Base-by-base conservation (phyloP, 2,797 vertebrate genomes). In the Austrolebias charrua region DNA sequence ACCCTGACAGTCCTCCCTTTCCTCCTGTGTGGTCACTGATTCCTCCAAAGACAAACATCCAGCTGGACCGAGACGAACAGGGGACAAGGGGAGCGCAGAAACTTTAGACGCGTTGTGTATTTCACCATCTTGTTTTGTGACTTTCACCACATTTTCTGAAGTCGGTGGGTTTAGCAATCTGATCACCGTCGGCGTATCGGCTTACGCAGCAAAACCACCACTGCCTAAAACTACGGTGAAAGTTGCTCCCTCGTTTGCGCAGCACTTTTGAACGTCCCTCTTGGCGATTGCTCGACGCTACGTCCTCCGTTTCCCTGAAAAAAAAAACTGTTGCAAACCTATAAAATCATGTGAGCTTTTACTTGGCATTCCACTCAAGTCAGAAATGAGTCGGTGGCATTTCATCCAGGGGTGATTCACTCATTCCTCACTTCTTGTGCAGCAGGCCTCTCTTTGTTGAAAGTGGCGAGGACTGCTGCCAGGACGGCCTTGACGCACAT, bases 331-430 rank as follows among this genome's bases (percentile, higher is more conserved):
- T 49, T 19, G 69, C 56, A 68, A 47, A 56, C 45, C 15, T 48
- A 51, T 73, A 78, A 78, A 69, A 44, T 78, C 4, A 47, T 63
- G 56, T 66, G 64, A 72, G 63, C 61, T 52, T 57, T 4, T 55
- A 1, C 60, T 86, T 73, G 70, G 69, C 73, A 75, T 86, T 86
- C 68, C 68, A 64, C 65, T 78, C 31, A n/a, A 86, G 82, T 79
- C 72, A 78, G 48, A 71, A 75, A 55, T 89, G 79, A 89, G 69
- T 89, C 86, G 85, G 61, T 69, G 63, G 70, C 69, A 66, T 86
- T 88, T 79, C 71, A 80, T 78, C 76, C 69, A 53, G 73, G 75
- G 74, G 75, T 89, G 88, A 91, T 87, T 90, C 87, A 89, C 76
- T 88, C 72, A 84, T 84, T 86, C 86, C 88, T 86, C 68, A 44